Base-by-base conservation (phyloP, 2,797 vertebrate species). In the Falco rusticolus region DNA sequence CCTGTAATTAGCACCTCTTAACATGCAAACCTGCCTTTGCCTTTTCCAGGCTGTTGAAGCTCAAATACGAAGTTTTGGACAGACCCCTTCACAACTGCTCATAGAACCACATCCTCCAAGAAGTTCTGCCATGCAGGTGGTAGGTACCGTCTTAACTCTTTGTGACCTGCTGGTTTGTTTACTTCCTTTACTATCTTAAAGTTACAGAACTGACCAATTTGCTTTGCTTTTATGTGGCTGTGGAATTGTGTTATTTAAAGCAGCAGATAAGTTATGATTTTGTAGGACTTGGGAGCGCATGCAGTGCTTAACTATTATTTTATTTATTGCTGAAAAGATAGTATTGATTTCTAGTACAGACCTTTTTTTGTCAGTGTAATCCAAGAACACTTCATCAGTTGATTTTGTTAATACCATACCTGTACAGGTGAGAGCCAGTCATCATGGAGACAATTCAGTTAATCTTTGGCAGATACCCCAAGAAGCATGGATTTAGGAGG, bases 51-150 rank as follows among this genome's bases (percentile, higher is more conserved):
- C 99, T 87, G 99, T 99, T 41, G 99, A 99, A 98, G 98, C 99
- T 98, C 99, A 99, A 97, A 99, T 99, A 95, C 98, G 99, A 97
- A 99, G 99, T 97, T 99, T 99, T 97, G 99, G 99, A 98, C 99
- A 99, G 98, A 99, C 99, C 53, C 99, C 99, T 92, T 99, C 99
- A 95, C 99, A 99, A 97, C 98, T 99, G 87, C 99, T 99, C 89
- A 99, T 99, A 85, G 99, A 99, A 93, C 99, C 99, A 71, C 99
- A 99, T 98, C 98, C 99, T 91, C 99, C 99, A 24, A 97, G 99
- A 97, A 99, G 99, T 94, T 99, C 99, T 53, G 99, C 99, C 96
- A 99, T 99, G 99, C 99, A 99, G 97, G 99, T 99, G 98, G 99
- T 99, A 98, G 99, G 99, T 98, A 75, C 92, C 93, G 21, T 1